Evolutionary conservation across 2,113 vertebrate genomes (phyloP).

Genomic region (Platichthys stellatus): DNA sequence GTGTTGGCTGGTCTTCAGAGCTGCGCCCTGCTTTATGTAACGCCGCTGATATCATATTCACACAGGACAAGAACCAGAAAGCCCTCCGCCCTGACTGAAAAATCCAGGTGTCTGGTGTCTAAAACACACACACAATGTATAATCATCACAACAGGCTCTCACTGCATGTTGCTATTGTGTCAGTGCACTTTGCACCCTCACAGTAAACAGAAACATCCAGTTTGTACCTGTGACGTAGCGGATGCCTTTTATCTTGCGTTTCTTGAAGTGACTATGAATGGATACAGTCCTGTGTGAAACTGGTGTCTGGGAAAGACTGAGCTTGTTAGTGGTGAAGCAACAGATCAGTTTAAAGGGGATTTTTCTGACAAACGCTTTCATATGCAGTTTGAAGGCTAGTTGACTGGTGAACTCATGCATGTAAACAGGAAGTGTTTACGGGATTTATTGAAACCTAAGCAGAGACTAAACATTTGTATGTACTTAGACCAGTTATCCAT

Average conservation of each 20-base stretch:
- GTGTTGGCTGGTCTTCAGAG: conserved; percentile 24
- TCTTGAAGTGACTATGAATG: not conserved
- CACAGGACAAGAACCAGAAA: conserved; percentile 7
- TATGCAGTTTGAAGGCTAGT: not conserved
- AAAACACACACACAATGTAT: not conserved
- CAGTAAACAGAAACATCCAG: not conserved
- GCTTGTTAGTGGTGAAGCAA: not conserved
- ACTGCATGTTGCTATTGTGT: not conserved
- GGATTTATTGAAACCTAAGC: not conserved
- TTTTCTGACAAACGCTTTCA: not conserved
- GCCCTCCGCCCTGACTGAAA: not conserved
- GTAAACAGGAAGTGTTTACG: conserved; percentile 55
- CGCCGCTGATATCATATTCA: conserved; percentile 4
- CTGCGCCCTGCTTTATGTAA: conserved; percentile 16
- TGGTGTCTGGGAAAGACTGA: not conserved
- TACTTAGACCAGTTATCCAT: not conserved
- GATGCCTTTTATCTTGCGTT: not conserved
- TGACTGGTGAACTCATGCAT: not conserved
- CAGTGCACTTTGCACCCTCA: too few species aligned
- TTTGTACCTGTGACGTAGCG: not conserved
- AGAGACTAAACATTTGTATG: too few species aligned
- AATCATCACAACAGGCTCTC: not conserved
- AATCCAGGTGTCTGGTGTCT: not conserved
- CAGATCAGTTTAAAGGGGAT: not conserved
- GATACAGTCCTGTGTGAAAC: not conserved